Conservation (phyloP, 2,888 invertebrate genomes). For the Pterostichus niger region DNA sequence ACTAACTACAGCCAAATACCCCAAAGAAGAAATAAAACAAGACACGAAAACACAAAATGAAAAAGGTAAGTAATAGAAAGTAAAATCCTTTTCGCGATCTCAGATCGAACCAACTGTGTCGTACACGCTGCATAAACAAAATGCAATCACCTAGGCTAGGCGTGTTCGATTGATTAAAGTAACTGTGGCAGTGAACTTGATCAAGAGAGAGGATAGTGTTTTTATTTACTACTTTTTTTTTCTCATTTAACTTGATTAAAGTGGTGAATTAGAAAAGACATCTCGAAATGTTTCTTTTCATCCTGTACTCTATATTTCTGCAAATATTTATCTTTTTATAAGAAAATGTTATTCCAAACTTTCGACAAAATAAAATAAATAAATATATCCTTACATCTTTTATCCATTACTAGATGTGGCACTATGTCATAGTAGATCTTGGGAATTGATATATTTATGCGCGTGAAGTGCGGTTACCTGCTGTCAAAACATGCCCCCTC, state of each 20-base stretch:
- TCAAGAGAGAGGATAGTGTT: constrained; percentile 35
- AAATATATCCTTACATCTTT: no score
- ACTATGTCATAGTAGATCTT: no score
- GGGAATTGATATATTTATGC: no score
- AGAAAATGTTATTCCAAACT: no score
- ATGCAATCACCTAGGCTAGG: constrained; percentile 46
- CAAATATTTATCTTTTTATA: no score
- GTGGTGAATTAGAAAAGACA: neutral
- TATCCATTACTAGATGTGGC: no score
- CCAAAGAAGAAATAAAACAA: constrained; percentile 50
- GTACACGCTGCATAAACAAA: constrained; percentile 14
- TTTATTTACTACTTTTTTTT: constrained; percentile 11
- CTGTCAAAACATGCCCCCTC: no score
- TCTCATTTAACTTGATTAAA: constrained; percentile 20
- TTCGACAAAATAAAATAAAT: no score
- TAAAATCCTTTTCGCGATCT: constrained; percentile 34
- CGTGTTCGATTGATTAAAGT: constrained; percentile 46
- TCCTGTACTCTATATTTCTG: no score
- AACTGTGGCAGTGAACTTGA: constrained; percentile 48
- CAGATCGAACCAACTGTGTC: constrained; percentile 11
- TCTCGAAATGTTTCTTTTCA: no score
- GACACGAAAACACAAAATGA: constrained; percentile 5
- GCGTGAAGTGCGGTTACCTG: no score
- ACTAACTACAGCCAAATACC: constrained; percentile 30
- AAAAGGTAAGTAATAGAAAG: constrained; percentile 31